phyloP scores from a whole-genome alignment of 2,797 vertebrate species.

The Amblyraja radiata region DNA sequence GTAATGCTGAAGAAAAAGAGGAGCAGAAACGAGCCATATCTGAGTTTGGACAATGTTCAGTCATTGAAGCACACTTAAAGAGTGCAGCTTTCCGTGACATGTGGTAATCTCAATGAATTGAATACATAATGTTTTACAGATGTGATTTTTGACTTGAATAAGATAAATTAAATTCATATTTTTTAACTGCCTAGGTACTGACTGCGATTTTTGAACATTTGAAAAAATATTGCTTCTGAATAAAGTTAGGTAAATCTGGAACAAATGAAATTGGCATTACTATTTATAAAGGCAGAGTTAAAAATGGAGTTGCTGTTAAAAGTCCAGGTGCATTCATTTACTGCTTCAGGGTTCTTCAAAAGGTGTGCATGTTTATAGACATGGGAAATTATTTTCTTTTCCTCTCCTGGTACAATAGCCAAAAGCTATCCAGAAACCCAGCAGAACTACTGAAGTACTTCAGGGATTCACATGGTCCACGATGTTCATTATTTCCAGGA shows the following conservation, averaged over 20 bases:
- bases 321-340: background rate
- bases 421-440: background rate
- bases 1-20: too few relatives aligned
- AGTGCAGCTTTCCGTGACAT: background rate
- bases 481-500: background rate
- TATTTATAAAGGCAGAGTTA: background rate
- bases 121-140: background rate
- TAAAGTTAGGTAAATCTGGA: background rate
- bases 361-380: background rate
- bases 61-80: background rate
- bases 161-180: background rate
- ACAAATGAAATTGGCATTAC: background rate
- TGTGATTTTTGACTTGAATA: constrained; percentile 8
- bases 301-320: background rate
- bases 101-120: background rate
- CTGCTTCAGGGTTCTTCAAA: background rate
- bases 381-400: background rate
- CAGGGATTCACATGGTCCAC: background rate
- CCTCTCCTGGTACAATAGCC: background rate
- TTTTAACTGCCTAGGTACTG: background rate
- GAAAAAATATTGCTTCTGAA: background rate
- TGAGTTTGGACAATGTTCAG: constrained; percentile 8
- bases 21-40: background rate
- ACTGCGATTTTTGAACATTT: background rate
- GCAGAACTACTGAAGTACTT: background rate